Evolutionary conservation across 2,888 invertebrate genomes (phyloP).

Genomic region (Volucella bombylans): DNA sequence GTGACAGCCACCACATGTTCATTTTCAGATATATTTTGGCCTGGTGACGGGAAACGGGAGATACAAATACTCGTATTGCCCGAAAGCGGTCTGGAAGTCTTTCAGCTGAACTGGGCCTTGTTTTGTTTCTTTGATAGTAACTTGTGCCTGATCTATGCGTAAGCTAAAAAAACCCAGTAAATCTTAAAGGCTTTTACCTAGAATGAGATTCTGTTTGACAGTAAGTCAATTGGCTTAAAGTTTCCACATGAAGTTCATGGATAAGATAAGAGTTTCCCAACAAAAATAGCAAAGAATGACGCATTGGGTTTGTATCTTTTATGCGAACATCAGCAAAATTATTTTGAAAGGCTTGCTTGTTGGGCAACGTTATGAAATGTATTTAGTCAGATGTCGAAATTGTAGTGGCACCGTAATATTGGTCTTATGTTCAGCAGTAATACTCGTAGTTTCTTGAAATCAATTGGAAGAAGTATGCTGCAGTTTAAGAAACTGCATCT

Average conservation of each 20-base stretch:
- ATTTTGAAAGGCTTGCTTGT: not conserved
- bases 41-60: not conserved
- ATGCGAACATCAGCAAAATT: not conserved
- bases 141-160: not conserved
- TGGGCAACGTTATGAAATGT: not conserved
- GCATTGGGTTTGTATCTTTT: not conserved
- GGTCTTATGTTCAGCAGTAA: no score
- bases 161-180: not conserved
- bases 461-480: no score
- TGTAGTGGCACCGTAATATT: no score
- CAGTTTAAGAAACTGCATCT: no score
- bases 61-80: slow-evolving; percentile 2
- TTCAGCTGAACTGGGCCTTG: slow-evolving; percentile 5
- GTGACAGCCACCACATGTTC: slow-evolving; percentile 25
- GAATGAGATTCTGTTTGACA: not conserved
- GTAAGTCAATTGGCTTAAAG: not conserved
- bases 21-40: not conserved
- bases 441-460: no score
- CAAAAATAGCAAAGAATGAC: slow-evolving; percentile 4
- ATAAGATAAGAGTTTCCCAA: slow-evolving; percentile 10
- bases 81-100: not conserved
- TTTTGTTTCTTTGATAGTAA: not conserved
- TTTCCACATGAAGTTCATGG: not conserved
- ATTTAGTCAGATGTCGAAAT: no score
- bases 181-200: not conserved